These are phyloP conservation scores for Brachynemurus nebulosus DNA, from an alignment of 2,888 invertebrate genomes.

Conservation along the genomic window DNA sequence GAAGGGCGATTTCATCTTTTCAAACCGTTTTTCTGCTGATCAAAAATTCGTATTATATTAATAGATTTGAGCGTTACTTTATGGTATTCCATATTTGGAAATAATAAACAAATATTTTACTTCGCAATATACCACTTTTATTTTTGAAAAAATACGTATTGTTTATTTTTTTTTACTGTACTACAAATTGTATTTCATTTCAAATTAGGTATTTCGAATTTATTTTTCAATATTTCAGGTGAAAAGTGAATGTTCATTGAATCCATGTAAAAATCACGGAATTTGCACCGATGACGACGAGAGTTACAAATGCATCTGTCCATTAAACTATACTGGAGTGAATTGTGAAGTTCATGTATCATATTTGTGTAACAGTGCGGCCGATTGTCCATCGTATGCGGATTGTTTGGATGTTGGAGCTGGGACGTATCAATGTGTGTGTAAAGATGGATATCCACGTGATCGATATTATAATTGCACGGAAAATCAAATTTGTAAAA, in stretches of 20 bases:
- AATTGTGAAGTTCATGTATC: slow-evolving; percentile 35
- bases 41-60: no score
- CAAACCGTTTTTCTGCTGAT: no score
- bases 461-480: slow-evolving; percentile 27
- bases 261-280: slow-evolving; percentile 46
- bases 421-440: slow-evolving; percentile 42
- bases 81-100: no score
- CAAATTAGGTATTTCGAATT: not conserved
- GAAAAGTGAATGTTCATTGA: slow-evolving; percentile 41
- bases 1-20: no score
- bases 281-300: slow-evolving; percentile 43
- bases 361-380: slow-evolving; percentile 31
- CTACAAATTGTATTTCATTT: no score
- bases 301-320: slow-evolving; percentile 42
- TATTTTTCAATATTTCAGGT: slow-evolving; percentile 24
- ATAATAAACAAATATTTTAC: no score
- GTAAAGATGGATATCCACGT: slow-evolving; percentile 43
- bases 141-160: no score
- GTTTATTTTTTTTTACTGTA: no score
- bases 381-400: slow-evolving; percentile 47
- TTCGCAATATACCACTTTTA: no score
- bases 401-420: slow-evolving; percentile 46
- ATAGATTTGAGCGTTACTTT: no score
- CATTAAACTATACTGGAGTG: slow-evolving; percentile 37
- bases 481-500: slow-evolving; percentile 42